phyloP scores from a whole-genome alignment of 2,113 vertebrate genomes.

The Hippolais icterina region DNA sequence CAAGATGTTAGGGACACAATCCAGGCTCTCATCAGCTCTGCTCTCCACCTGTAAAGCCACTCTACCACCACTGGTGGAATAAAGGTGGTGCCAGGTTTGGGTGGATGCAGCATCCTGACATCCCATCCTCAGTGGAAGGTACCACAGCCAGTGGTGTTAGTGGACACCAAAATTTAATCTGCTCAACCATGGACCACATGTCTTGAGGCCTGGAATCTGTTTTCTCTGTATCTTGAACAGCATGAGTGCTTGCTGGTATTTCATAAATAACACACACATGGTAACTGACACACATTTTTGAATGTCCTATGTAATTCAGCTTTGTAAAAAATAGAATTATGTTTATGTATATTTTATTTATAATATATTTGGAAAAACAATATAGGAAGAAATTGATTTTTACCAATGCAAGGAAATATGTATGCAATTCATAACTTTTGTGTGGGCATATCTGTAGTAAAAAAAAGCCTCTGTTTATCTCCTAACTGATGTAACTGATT shows the following conservation, averaged over 20 bases:
- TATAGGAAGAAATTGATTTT: background rate
- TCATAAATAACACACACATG: background rate
- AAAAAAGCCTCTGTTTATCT: background rate
- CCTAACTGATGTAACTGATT: background rate
- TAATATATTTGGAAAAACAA: background rate
- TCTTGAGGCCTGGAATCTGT: background rate
- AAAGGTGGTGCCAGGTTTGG: accelerated
- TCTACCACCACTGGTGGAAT: background rate
- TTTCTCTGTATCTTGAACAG: background rate
- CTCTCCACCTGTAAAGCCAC: background rate
- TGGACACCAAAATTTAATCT: background rate
- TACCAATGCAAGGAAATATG: background rate
- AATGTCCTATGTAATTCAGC: background rate
- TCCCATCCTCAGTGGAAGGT: background rate
- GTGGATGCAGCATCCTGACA: background rate
- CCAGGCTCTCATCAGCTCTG: background rate
- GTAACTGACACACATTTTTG: background rate
- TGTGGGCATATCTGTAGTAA: background rate
- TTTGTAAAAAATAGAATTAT: background rate
- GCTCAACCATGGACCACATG: accelerated
- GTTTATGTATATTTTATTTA: background rate
- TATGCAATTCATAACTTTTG: background rate
- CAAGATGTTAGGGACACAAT: background rate
- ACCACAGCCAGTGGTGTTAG: accelerated
- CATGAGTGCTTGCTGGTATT: background rate